These are phyloP conservation scores for Choreutis nemorana DNA, from an alignment of 2,888 invertebrate genomes.

Conservation along the genomic window DNA sequence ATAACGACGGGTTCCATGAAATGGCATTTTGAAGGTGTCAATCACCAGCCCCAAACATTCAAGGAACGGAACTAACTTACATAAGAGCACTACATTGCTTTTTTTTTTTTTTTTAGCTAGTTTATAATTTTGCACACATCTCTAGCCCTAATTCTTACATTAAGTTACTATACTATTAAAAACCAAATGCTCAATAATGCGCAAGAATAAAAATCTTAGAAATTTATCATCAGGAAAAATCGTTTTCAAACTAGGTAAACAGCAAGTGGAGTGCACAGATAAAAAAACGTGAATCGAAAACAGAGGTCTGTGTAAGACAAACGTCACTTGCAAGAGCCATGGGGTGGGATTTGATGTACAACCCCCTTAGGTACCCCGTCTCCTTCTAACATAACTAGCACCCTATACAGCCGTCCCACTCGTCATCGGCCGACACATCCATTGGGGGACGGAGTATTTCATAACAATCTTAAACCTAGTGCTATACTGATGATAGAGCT, in stretches of 20 bases:
- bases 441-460: constrained; percentile 53
- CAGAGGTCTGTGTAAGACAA: constrained; percentile 53
- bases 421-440: constrained; percentile 55
- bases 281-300: constrained; percentile 29
- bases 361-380: constrained; percentile 42
- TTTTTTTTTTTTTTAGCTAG: too few relatives aligned
- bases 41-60: too few relatives aligned
- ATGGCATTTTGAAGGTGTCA: too few relatives aligned
- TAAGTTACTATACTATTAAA: too few relatives aligned
- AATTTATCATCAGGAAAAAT: too few relatives aligned
- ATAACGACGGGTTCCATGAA: constrained; percentile 3
- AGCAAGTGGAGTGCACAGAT: constrained; percentile 10
- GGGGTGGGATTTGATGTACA: constrained; percentile 54
- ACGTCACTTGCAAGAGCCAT: constrained; percentile 55
- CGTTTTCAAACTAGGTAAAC: constrained; percentile 1
- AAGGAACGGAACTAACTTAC: too few relatives aligned
- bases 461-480: constrained; percentile 61
- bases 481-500: too few relatives aligned
- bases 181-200: too few relatives aligned
- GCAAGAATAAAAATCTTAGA: too few relatives aligned
- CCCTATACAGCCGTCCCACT: constrained; percentile 22
- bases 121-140: too few relatives aligned
- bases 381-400: constrained; percentile 22
- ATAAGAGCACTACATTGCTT: too few relatives aligned
- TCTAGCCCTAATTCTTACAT: too few relatives aligned